Base-by-base conservation (phyloP, 2,113 vertebrate species). In the Eubucco bourcierii region DNA sequence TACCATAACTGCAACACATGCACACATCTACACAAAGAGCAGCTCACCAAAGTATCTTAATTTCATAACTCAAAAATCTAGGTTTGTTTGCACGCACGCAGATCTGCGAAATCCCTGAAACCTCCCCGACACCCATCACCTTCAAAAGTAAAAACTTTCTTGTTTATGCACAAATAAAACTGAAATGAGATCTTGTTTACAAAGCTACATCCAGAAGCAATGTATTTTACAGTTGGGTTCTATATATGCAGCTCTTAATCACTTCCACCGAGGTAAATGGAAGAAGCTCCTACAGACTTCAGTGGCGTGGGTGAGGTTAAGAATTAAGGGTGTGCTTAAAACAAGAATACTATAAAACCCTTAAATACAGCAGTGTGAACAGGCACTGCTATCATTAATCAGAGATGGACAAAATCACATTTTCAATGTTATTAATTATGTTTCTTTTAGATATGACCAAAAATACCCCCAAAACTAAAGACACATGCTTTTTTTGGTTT, bases 1-100 rank as follows among this genome's bases (percentile, higher is more conserved):
- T 90, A 93, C 70, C 91, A 90, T 33, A 78, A 64, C 29, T 50
- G 87, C 72, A 87, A 85, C 33, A 71, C 73, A 80, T 16, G 31
- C 71, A 12, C 39, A 64, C 50, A 46, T 52, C 37, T 1, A 28
- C 25, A 82, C 29, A 34, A 7, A 77, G 16, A 71, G 23, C 10
- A 91, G 60, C 47, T 90, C 71, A 80, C 15, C 67, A 66, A 83
- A 88, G 31, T 18, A 14, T 33, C 33, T 81, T 75, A 7, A 61
- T n/a, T 66, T 81, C 15, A 76, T 28, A 88, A 78, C 46, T 15
- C 41, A 81, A 73, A 39, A 78, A 66, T n/a, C 21, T 11, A 5
- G 70, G 14, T 10, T 5, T n/a, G 27, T n/a, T 24, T 58, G 31
- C 41, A 65, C n/a, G n/a, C 4, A 1, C 1, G 0, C 3, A 0